These are phyloP conservation scores for Platycheirus albimanus DNA, from an alignment of 2,888 invertebrate species.

Conservation along the genomic window DNA sequence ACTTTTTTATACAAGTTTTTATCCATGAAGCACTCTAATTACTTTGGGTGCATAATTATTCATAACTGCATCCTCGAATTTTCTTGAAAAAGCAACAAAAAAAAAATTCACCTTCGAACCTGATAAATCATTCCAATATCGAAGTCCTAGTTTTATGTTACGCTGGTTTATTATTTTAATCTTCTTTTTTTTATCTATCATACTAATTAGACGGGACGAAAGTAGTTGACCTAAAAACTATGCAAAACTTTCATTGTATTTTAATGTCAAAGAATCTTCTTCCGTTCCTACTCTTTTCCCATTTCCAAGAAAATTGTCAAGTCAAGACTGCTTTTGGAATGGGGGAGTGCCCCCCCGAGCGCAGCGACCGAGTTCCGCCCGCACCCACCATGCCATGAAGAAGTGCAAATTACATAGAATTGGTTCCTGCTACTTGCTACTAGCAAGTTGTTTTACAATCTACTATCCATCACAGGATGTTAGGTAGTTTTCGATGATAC, in stretches of 20 bases:
- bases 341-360: too few species aligned
- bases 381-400: too few species aligned
- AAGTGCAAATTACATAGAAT: too few species aligned
- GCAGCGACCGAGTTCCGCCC: too few species aligned
- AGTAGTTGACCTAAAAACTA: conserved; percentile 36
- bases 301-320: conserved; percentile 4
- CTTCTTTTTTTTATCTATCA: conserved; percentile 9
- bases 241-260: conserved; percentile 35
- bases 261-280: conserved; percentile 20
- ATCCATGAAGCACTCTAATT: conserved; percentile 7
- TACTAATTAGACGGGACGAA: conserved; percentile 25
- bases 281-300: conserved; percentile 2
- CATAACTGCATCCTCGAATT: too few species aligned
- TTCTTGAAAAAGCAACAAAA: background rate
- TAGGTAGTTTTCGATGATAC: conserved; percentile 18
- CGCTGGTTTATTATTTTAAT: background rate
- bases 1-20: too few species aligned
- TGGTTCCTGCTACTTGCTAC: background rate
- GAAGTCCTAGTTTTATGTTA: background rate
- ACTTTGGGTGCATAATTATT: background rate
- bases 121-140: background rate
- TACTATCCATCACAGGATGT: conserved; percentile 25
- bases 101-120: background rate
- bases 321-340: conserved; percentile 3
- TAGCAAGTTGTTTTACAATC: conserved; percentile 15